Evolutionary conservation across 2,797 vertebrate genomes (phyloP).

Genomic region (Sebastes nivosus): DNA sequence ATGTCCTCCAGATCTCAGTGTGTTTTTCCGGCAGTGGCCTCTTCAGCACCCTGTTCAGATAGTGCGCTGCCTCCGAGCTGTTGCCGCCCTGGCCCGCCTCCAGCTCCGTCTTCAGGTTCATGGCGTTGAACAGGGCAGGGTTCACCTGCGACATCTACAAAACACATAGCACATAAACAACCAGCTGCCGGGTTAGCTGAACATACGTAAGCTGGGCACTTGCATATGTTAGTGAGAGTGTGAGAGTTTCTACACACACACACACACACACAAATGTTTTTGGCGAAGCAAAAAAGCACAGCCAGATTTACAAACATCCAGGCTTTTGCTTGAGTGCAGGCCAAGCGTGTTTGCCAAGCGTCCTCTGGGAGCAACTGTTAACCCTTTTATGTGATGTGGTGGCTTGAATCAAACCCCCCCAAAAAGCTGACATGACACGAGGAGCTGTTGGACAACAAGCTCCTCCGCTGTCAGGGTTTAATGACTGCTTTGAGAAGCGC

Average conservation of each 20-base stretch:
- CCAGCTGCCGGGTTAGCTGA: conserved; percentile 36
- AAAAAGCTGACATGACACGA: conserved; percentile 51
- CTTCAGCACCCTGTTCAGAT: conserved; percentile 91
- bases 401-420: conserved; percentile 49
- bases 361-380: conserved; percentile 61
- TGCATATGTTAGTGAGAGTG: conserved; percentile 36
- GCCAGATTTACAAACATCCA: conserved; percentile 69
- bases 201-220: conserved; percentile 24
- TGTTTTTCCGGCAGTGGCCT: conserved; percentile 88
- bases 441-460: conserved; percentile 51
- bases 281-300: conserved; percentile 62
- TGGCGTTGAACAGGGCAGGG: conserved; percentile 87
- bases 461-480: conserved; percentile 31
- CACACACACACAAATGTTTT: conserved; percentile 35
- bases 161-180: conserved; percentile 51
- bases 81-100: conserved; percentile 83
- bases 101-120: conserved; percentile 89
- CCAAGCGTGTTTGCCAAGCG: conserved; percentile 71
- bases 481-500: conserved; percentile 38
- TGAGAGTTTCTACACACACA: conserved; percentile 28
- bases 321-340: conserved; percentile 71
- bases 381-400: conserved; percentile 64
- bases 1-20: conserved; percentile 93
- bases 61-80: conserved; percentile 85
- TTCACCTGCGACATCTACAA: conserved; percentile 91